phyloP scores from a whole-genome alignment of 2,113 vertebrate genomes.

The Pituophis catenifer region DNA sequence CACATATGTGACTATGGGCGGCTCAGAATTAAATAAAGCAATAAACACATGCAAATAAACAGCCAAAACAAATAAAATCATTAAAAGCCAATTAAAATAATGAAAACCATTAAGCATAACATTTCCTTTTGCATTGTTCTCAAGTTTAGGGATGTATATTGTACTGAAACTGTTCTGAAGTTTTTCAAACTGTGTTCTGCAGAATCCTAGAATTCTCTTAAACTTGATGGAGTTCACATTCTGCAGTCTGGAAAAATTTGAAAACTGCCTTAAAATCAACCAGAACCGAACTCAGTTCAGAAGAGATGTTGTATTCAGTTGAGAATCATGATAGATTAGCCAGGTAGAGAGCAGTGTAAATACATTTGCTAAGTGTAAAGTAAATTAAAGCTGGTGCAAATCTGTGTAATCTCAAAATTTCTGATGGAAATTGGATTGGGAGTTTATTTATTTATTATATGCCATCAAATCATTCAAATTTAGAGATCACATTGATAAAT shows the following conservation, averaged over 20 bases:
- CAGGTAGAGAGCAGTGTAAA: not conserved
- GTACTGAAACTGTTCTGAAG: not conserved
- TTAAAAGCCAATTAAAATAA: not conserved
- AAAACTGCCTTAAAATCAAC: not conserved
- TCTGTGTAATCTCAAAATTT: not conserved
- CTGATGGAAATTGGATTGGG: no score
- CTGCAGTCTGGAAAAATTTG: not conserved
- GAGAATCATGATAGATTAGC: not conserved
- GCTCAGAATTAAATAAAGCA: not conserved
- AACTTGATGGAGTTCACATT: not conserved
- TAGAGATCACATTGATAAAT: not conserved
- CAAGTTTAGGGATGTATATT: not conserved
- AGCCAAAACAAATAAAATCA: not conserved
- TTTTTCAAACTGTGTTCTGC: not conserved
- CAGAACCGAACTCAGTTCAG: not conserved
- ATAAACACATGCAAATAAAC: not conserved
- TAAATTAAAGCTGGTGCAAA: not conserved
- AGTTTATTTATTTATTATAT: not conserved
- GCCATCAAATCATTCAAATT: not conserved
- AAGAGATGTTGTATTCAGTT: not conserved
- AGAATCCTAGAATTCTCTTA: not conserved
- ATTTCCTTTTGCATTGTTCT: not conserved
- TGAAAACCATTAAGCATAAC: not conserved
- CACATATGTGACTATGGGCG: not conserved
- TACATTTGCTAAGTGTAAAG: not conserved